These are phyloP conservation scores for Aphodius sticticus DNA, from an alignment of 2,888 invertebrate genomes.

Conservation along the genomic window DNA sequence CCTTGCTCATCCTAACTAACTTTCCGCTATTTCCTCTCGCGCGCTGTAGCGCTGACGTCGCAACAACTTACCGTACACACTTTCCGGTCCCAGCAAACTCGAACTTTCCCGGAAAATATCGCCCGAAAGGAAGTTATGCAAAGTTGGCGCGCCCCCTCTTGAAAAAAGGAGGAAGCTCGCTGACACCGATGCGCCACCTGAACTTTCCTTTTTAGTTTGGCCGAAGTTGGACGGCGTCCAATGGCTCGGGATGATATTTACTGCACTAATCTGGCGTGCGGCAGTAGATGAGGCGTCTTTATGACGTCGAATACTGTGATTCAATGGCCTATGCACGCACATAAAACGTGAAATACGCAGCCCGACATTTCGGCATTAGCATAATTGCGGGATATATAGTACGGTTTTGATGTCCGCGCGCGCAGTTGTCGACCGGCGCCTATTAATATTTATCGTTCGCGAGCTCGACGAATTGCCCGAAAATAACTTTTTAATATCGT, in stretches of 20 bases:
- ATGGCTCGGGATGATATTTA: slow-evolving; percentile 6
- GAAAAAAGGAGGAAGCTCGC: neutral
- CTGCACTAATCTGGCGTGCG: neutral
- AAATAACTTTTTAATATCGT: neutral
- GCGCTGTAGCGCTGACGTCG: slow-evolving; percentile 22
- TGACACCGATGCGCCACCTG: slow-evolving; percentile 8
- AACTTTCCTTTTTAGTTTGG: slow-evolving; percentile 10
- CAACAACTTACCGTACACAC: slow-evolving; percentile 29
- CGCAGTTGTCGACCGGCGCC: neutral
- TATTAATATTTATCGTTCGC: slow-evolving; percentile 20
- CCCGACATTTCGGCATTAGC: slow-evolving; percentile 9
- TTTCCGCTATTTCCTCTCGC: slow-evolving; percentile 38
- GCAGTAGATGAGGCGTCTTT: neutral
- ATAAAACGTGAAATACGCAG: slow-evolving; percentile 8
- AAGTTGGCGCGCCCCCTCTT: neutral
- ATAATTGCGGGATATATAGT: slow-evolving; percentile 15
- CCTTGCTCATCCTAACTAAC: slow-evolving; percentile 43
- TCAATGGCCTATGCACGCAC: neutral
- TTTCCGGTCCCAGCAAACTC: neutral
- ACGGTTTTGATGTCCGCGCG: neutral
- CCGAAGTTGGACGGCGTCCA: slow-evolving; percentile 12
- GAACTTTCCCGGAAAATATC: neutral
- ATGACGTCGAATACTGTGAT: neutral
- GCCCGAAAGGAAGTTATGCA: slow-evolving; percentile 18
- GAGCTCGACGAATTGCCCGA: neutral